These are phyloP conservation scores for Palythoa caribaeorum DNA, from an alignment of 92 coral and sea anemone species.

Conservation along the genomic window DNA sequence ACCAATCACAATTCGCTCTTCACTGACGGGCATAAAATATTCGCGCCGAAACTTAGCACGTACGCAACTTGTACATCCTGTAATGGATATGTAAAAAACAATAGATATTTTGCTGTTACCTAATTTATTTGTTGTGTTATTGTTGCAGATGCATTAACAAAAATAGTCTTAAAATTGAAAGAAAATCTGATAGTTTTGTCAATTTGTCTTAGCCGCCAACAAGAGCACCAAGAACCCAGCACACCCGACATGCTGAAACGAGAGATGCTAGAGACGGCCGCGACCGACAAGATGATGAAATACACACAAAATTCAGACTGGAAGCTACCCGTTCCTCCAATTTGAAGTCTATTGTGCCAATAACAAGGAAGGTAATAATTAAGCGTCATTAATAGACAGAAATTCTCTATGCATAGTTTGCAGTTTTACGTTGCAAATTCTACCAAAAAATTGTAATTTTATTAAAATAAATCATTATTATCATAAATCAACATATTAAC, in stretches of 20 bases:
- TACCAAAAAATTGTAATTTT: too few relatives aligned
- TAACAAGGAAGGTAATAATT: constrained; percentile 71
- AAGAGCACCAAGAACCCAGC: constrained; percentile 43
- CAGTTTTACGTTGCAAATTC: too few relatives aligned
- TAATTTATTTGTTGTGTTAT: background rate
- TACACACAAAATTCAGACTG: constrained; percentile 71
- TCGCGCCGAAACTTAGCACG: too few relatives aligned
- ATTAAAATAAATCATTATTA: too few relatives aligned
- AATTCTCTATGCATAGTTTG: too few relatives aligned
- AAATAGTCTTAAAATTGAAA: background rate
- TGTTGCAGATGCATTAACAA: background rate
- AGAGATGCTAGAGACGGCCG: constrained; percentile 36
- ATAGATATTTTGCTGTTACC: background rate
- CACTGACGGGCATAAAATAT: too few relatives aligned
- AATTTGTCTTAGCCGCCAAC: constrained; percentile 45
- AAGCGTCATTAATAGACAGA: too few relatives aligned
- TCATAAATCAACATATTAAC: too few relatives aligned
- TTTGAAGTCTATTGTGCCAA: constrained; percentile 61
- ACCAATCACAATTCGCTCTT: too few relatives aligned
- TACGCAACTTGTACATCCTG: too few relatives aligned
- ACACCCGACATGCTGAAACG: constrained; percentile 30
- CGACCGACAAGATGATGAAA: constrained; percentile 72
- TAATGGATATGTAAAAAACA: background rate
- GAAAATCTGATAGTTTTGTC: background rate
- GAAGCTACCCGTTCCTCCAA: constrained; percentile 61